Evolutionary conservation across 2,888 invertebrate genomes (phyloP).

Genomic region (Melitaea athalia): DNA sequence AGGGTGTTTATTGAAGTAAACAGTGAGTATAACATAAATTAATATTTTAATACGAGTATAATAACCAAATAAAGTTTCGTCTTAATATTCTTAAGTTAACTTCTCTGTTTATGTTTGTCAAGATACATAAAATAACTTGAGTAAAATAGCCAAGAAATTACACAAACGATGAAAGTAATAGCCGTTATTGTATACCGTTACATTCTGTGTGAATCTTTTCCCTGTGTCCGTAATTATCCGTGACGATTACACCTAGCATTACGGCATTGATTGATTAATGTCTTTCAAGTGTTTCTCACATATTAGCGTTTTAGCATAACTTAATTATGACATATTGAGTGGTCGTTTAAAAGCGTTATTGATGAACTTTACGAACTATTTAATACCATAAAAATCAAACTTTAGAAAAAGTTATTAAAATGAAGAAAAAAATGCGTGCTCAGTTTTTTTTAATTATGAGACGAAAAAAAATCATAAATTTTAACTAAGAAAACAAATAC

Average conservation of each 20-base stretch:
- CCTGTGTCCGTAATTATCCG: conserved; percentile 24
- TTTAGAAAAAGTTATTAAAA: too few relatives aligned
- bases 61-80: too few relatives aligned
- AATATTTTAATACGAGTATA: too few relatives aligned
- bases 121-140: neutral
- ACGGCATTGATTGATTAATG: conserved; percentile 23
- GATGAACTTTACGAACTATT: neutral
- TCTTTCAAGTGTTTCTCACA: conserved; percentile 21
- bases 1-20: too few relatives aligned
- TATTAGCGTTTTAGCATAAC: neutral
- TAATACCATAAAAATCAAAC: too few relatives aligned
- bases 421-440: too few relatives aligned
- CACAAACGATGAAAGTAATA: neutral
- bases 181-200: conserved; percentile 17
- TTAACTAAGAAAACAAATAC: too few relatives aligned
- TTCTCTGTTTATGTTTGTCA: too few relatives aligned
- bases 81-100: too few relatives aligned
- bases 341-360: neutral
- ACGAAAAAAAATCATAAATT: too few relatives aligned
- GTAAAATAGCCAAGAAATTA: neutral
- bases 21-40: too few relatives aligned
- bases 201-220: conserved; percentile 23
- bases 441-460: too few relatives aligned
- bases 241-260: conserved; percentile 24
- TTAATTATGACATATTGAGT: neutral